Conservation (phyloP, 2,113 vertebrate genomes). For the Dasyprocta punctata region DNA sequence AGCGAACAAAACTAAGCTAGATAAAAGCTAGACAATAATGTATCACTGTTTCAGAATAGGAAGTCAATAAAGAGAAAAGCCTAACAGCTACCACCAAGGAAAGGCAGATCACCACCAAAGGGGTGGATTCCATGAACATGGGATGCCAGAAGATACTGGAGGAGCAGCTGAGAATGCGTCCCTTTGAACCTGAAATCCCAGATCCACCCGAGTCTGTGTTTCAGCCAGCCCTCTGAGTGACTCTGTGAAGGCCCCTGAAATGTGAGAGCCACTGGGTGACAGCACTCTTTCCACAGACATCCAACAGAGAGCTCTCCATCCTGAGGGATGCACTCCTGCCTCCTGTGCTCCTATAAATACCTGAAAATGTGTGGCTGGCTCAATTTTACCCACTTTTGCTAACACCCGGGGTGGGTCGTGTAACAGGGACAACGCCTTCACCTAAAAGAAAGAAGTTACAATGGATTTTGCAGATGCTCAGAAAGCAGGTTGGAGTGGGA, state of each 20-base stretch:
- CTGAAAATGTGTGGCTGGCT: background rate
- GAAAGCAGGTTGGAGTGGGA: background rate
- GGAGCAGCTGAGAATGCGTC: accelerated
- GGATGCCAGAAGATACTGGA: background rate
- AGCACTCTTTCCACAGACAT: background rate
- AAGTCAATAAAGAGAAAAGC: background rate
- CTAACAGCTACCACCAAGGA: background rate
- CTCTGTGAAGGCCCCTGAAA: background rate
- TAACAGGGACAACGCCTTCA: background rate
- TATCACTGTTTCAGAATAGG: background rate
- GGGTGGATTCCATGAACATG: background rate
- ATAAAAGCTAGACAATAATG: background rate
- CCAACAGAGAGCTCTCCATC: background rate
- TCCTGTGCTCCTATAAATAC: background rate
- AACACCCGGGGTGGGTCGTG: background rate
- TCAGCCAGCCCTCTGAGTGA: background rate
- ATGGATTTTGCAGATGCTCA: background rate
- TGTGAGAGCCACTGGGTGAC: background rate
- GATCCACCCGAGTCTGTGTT: background rate
- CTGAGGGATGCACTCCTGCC: background rate
- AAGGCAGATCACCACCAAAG: no score
- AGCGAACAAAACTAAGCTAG: background rate
- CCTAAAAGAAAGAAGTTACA: background rate
- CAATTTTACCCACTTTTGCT: background rate
- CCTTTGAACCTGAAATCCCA: background rate